phyloP scores from a whole-genome alignment of 2,797 vertebrate genomes.

The Muscicapa striata region DNA sequence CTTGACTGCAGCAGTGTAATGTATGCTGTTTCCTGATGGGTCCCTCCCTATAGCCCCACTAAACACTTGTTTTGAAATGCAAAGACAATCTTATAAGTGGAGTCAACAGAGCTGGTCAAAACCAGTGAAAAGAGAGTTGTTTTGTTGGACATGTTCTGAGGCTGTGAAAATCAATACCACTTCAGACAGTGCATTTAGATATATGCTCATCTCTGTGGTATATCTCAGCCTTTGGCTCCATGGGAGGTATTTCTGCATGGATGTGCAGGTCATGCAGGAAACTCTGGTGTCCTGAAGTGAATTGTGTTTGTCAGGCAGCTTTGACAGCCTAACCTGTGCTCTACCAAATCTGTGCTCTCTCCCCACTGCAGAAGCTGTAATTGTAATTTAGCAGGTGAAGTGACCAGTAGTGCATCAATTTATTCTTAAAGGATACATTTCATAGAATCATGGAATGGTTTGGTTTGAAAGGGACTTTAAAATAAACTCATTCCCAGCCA shows the following conservation, averaged over 20 bases:
- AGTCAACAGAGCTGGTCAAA: not conserved
- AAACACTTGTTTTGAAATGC: not conserved
- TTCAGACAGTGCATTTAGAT: constrained; percentile 11
- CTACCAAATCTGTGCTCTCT: not conserved
- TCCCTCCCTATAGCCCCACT: not conserved
- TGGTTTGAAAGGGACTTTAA: not conserved
- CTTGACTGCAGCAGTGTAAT: not conserved
- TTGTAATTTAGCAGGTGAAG: not conserved
- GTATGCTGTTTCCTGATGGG: not conserved
- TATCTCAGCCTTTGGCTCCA: not conserved
- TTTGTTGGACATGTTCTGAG: not conserved
- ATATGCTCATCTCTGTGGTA: not conserved
- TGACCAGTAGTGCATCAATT: not conserved
- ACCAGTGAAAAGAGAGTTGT: not conserved
- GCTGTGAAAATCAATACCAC: constrained; percentile 8
- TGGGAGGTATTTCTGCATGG: not conserved
- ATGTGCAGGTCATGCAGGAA: not conserved
- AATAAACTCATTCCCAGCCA: fast-evolving
- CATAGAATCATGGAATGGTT: not conserved
- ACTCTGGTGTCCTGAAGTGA: not conserved
- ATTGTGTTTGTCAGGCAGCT: not conserved
- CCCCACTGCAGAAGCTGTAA: not conserved
- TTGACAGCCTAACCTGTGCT: not conserved
- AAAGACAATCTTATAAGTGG: not conserved
- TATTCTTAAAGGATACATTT: not conserved